phyloP scores from a whole-genome alignment of 2,797 vertebrate genomes.

The Meda fulgida region DNA sequence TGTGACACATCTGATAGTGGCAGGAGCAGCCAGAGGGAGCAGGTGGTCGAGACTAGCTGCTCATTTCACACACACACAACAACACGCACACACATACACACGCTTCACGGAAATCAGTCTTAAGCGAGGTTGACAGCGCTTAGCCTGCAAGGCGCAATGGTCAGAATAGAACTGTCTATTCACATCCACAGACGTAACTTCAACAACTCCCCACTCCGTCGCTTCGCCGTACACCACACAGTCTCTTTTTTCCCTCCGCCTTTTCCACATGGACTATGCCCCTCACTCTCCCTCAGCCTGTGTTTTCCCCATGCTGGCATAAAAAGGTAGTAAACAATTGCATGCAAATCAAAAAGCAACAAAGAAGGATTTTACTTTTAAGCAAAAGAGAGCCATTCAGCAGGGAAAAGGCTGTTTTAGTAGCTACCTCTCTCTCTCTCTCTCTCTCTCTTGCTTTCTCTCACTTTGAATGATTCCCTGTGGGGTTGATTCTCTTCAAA shows the following conservation, averaged over 20 bases:
- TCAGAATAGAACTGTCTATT: constrained; percentile 79
- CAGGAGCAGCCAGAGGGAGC: constrained; percentile 49
- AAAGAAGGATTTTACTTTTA: constrained; percentile 51
- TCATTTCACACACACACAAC: constrained; percentile 50
- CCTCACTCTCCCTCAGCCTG: constrained; percentile 38
- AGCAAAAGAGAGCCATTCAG: constrained; percentile 39
- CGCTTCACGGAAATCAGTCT: constrained; percentile 67
- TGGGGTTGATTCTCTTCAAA: constrained; percentile 49
- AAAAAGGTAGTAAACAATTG: constrained; percentile 69
- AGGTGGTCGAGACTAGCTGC: constrained; percentile 52
- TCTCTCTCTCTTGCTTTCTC: constrained; percentile 3
- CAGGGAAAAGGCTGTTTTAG: constrained; percentile 35
- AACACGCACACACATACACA: constrained; percentile 43
- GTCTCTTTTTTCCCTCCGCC: constrained; percentile 29
- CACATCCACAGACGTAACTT: constrained; percentile 78
- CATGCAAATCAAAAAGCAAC: constrained; percentile 59
- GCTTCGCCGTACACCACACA: neutral
- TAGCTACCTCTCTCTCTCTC: constrained; percentile 53
- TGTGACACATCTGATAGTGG: constrained; percentile 41
- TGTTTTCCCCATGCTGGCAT: constrained; percentile 71
- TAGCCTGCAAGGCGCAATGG: constrained; percentile 75
- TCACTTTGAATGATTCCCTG: constrained; percentile 46
- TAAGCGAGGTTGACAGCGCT: constrained; percentile 79
- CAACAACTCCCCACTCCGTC: constrained; percentile 16
- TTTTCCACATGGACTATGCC: constrained; percentile 28